Evolutionary conservation across 2,113 vertebrate species (phyloP), one percentile per base, ranked within the genome.

Genomic region (Callithrix jacchus): DNA sequence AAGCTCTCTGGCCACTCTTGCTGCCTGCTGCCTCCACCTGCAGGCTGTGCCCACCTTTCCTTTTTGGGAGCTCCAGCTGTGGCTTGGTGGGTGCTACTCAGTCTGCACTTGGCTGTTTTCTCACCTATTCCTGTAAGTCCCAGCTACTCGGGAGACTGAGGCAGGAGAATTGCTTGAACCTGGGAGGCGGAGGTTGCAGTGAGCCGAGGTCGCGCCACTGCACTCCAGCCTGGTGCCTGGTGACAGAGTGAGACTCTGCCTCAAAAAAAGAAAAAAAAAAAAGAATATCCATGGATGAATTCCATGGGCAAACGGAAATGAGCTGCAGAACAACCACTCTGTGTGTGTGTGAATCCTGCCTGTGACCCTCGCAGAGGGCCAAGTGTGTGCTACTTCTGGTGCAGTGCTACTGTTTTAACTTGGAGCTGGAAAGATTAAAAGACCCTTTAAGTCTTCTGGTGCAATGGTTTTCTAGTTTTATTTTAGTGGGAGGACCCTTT

Each of bases 401-500:
- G 20, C 25, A 52, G 58, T 0, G 17, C 13, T 27, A 10, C 25
- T 18, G 79, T 45, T 91, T 95, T 61, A 56, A 32, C 49, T 6
- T 49, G 42, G 56, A 56, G 8, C 27, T 71, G n/a, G 68, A 83
- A 54, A 74, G 17, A n/a, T 20, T 27, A 64, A 64, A 64, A 64
- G 61, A 64, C 9, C 81, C 56, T 47, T 3, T 32, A 3, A 45
- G 10, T 61, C 70, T 81, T 73, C 20, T 11, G 52, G 74, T 35
- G 35, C 17, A 25, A 42, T 40, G 27, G 30, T 40, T 91, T 95
- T 66, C 82, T 70, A 66, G 56, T 74, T 66, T 87, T 79, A 45
- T 82, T 94, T 66, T 40, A 42, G 35, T 56, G 45, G 58, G 83
- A 93, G 23, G 64, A 25, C 0, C 0, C 17, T 91, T 71, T 77